These are phyloP conservation scores for Falco naumanni DNA, from an alignment of 2,797 vertebrate genomes.

Conservation along the genomic window DNA sequence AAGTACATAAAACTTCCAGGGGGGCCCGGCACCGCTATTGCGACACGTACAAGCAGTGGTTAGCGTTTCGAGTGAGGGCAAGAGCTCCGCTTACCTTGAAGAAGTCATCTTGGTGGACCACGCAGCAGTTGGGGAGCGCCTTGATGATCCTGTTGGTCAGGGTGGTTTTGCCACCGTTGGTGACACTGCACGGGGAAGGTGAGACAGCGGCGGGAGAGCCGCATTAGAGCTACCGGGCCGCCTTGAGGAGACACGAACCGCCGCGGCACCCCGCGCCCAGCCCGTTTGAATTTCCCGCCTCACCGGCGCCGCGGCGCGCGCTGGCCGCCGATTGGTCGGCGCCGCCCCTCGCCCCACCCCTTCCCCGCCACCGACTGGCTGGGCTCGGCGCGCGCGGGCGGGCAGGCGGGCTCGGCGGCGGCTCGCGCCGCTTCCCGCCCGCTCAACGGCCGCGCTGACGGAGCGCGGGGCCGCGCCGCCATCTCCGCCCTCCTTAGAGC, in stretches of 20 bases:
- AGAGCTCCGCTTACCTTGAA: conserved; percentile 86
- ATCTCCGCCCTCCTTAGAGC: background rate
- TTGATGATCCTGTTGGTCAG: conserved; percentile 86
- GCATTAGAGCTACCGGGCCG: no score
- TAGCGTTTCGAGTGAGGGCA: fast-evolving
- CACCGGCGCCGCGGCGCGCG: no score
- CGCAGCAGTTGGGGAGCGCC: conserved; percentile 91
- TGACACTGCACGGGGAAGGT: conserved; percentile 79
- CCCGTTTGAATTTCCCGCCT: conserved; percentile 39
- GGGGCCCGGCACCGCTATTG: background rate
- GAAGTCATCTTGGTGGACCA: conserved; percentile 96
- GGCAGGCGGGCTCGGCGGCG: no score
- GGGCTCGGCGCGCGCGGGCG: no score
- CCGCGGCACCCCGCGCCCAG: fast-evolving
- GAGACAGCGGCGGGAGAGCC: background rate
- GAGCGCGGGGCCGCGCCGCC: background rate
- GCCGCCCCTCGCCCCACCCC: fast-evolving
- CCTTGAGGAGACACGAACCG: fast-evolving
- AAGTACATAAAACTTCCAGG: no score
- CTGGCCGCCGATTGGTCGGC: background rate
- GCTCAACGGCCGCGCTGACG: background rate
- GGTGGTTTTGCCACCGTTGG: conserved; percentile 96
- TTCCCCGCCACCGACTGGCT: no score
- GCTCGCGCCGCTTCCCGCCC: background rate
- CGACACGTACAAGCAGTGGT: fast-evolving